These are phyloP conservation scores for Tortricodes alternella DNA, from an alignment of 2,888 invertebrate genomes.

Conservation along the genomic window DNA sequence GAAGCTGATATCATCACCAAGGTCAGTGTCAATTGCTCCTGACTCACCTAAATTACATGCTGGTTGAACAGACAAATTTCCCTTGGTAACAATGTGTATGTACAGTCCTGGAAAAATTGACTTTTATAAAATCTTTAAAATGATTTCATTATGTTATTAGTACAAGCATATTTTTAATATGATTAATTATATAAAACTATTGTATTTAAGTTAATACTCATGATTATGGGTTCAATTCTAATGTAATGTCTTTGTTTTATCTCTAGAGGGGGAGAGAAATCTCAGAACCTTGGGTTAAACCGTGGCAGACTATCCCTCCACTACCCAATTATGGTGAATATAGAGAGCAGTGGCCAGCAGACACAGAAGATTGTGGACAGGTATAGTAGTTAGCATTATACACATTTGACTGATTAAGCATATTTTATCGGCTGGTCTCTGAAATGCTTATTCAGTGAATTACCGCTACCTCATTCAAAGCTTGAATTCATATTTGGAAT, in stretches of 20 bases:
- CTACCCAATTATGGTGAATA: constrained; percentile 81
- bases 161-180: no score
- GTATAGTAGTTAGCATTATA: constrained; percentile 58
- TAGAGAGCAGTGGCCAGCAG: constrained; percentile 88
- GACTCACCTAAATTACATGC: background rate
- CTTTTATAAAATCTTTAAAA: no score
- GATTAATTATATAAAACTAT: background rate
- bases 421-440: no score
- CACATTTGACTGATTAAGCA: no score
- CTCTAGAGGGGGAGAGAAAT: constrained; percentile 54
- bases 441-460: no score
- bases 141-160: no score
- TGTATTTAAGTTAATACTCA: background rate
- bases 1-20: constrained; percentile 89
- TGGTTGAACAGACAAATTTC: background rate
- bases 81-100: background rate
- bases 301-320: constrained; percentile 90
- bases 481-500: no score
- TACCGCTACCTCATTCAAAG: no score
- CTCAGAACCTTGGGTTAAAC: constrained; percentile 84
- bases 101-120: background rate
- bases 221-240: no score
- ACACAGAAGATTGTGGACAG: constrained; percentile 91
- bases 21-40: constrained; percentile 55
- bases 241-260: background rate